Percentiles rank a stretch among this genome's conserved stretches.
phyloP scores from a whole-genome alignment of 1,140 invertebrate genomes.

The Chionoecetes opilio region DNA sequence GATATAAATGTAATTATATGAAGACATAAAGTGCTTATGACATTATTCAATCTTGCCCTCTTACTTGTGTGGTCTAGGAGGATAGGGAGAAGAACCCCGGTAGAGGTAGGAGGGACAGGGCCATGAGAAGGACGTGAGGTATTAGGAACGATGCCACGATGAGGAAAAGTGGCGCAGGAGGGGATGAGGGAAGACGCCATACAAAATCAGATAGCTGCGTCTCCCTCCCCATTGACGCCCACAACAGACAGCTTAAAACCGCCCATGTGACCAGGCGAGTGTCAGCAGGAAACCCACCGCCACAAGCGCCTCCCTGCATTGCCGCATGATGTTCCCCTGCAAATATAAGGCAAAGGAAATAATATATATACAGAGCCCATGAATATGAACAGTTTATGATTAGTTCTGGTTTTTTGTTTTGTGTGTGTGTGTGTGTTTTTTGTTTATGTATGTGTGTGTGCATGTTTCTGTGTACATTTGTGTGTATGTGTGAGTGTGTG shows the following conservation, averaged over 20 bases:
- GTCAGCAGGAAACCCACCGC: constrained; percentile 43
- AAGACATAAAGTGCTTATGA: background rate
- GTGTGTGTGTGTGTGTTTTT: background rate
- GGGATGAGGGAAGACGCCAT: background rate
- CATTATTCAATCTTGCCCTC: background rate
- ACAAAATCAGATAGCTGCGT: background rate
- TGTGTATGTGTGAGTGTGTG: background rate
- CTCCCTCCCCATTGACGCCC: background rate
- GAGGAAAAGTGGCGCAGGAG: background rate
- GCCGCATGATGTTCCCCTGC: constrained; percentile 59
- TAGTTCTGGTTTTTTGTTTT: too few species aligned
- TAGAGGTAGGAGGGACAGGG: background rate
- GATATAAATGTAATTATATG: background rate
- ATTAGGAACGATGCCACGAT: background rate
- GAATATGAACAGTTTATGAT: too few species aligned
- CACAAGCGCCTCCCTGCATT: constrained; percentile 51
- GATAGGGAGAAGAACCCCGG: background rate
- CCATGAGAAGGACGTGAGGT: background rate
- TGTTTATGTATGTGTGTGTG: background rate
- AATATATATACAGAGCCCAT: too few species aligned
- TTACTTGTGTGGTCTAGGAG: background rate
- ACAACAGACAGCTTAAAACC: background rate
- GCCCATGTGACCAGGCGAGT: constrained; percentile 38
- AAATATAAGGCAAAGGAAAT: background rate
- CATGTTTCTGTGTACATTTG: background rate